These are phyloP conservation scores for Picathartes gymnocephalus DNA, from an alignment of 2,113 vertebrate genomes.

Conservation along the genomic window DNA sequence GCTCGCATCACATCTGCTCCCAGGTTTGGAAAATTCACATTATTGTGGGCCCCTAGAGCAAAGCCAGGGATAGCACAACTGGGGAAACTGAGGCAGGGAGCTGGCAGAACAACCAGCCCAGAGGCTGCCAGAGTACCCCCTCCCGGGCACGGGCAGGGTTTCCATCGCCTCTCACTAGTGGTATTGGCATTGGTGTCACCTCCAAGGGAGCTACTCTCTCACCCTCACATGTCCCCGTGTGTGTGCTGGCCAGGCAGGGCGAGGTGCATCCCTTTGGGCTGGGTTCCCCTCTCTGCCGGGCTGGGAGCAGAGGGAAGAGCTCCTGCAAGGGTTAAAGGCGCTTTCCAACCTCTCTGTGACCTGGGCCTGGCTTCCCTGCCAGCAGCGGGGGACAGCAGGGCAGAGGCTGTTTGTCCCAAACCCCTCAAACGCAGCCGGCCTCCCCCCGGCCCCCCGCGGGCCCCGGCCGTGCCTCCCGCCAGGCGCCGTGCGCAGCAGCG, in stretches of 20 bases:
- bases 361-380: background rate
- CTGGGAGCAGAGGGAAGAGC: too few species aligned
- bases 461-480: background rate
- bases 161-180: background rate
- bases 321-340: background rate
- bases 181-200: background rate
- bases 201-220: background rate
- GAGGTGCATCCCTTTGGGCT: background rate
- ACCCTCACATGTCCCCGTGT: rapidly evolving
- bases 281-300: background rate
- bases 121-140: background rate
- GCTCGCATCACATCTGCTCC: background rate
- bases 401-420: background rate
- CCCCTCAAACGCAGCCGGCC: rapidly evolving
- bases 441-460: rapidly evolving
- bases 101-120: background rate
- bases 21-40: background rate
- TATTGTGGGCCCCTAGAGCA: background rate
- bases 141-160: background rate
- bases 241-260: background rate
- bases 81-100: background rate
- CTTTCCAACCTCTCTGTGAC: rapidly evolving
- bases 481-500: background rate
- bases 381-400: background rate
- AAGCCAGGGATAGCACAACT: background rate